Evolutionary conservation across 2,888 invertebrate genomes (phyloP), one percentile per base, ranked within the genome.

Genomic region (Podotricha telesiphe): DNA sequence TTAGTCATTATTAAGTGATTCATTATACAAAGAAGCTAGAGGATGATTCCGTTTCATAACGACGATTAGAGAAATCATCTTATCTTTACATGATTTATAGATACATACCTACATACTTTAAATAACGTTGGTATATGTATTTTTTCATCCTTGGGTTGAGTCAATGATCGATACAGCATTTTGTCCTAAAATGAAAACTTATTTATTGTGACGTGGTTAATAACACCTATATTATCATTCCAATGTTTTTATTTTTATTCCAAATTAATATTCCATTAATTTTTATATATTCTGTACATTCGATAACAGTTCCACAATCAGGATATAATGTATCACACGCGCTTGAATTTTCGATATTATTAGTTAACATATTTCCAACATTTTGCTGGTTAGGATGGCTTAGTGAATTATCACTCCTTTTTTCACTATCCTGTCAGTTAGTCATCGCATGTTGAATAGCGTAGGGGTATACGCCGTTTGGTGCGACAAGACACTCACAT

Each of bases 121-220:
- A 37, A 8, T 6, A 8, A 37, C 1, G 10, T 37, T 8, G 6
- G 10, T 37, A 42, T 48, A 6, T 45, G 5, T 45, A 11, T 53
- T 45, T 45, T 15, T n/a, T n/a, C n/a, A 8, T 42, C 58, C 22
- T 22, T 22, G 5, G 22, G 7, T 15, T n/a, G 40, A 42, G 45
- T 45, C 20, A 59, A 42, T 59, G 40, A 13, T 17, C 40, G 34
- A 13, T 15, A 40, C 19, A 17, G 19, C n/a, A 34, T 67, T 51
- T 58, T 61, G 50, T 47, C 59, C 15, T 53, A 58, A 59, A 34
- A 19, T 56, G 34, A 61, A 56, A 71, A 65, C 65, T 51, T 56
- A 61, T 65, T 62, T 64, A 59, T 42, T 55, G 47, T 58, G 79
- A 79, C 78, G 76, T 76, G 78, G 79, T 81, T 77, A 78, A 81